Evolutionary conservation across 1,140 invertebrate genomes (phyloP), one percentile per base, ranked within the genome.

Genomic region (Cydia fagiglandana): DNA sequence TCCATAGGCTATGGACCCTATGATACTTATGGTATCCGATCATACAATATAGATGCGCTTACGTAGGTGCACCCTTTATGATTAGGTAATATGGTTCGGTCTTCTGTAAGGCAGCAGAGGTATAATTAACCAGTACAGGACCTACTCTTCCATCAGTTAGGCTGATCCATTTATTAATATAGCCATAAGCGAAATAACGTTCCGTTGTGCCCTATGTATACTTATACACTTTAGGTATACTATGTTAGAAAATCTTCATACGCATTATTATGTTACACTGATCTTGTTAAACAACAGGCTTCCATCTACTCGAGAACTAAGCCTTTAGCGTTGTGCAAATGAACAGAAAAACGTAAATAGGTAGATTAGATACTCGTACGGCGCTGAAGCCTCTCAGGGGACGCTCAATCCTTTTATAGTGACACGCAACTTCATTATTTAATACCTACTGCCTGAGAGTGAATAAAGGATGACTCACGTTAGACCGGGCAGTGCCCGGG

Each of bases 361-460:
- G 24, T 24, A 24, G 73, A 61, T 34, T 34, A 76, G 50, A 66
- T 77, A 24, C 24, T 24, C 24, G 24, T 24, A 78, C 20, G 74
- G 76, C 73, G 73, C 76, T 50, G 78, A 82, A 82, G 77, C 78
- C 77, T 34, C 38, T 73, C 77, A 81, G 77, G 74, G n/a, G 34
- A 66, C 76, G 77, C 50, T 80, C 80, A 84, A 86, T 86, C 80
- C 83, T 82, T 82, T 84, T 83, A 83, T 73, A 30, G 30, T 13
- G 38, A 70, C 56, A 61, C 66, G 66, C 66, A 70, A 70, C 34
- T 41, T 70, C 20, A 24, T 61, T 61, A 47, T 47, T 13, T 47
- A 47, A 6, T 66, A 4, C n/a, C n/a, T 66, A 66, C 28, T 61
- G 4, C n/a, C 17, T 61, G 56, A 53, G 7, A 61, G 56, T 20